Evolutionary conservation across 2,113 vertebrate species (phyloP), one percentile per base, ranked within the genome.

Genomic region (Pterocles gutturalis): DNA sequence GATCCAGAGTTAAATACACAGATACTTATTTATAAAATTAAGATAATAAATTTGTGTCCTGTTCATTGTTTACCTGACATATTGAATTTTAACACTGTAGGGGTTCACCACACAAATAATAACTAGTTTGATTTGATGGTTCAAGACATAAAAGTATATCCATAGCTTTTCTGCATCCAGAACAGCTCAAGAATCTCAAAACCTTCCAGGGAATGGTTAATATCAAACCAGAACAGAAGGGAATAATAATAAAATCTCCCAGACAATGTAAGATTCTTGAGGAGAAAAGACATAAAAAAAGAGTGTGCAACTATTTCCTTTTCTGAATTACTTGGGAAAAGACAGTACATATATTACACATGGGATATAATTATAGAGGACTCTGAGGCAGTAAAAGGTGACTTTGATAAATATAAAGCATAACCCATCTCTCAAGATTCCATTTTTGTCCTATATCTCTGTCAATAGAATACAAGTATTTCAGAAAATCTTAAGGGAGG

Each of bases 361-460:
- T 12, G 34, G 55, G 60, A 76, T 61, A 57, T 60, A 83, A 83
- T 79, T 87, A 61, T 28, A 46, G 70, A 83, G 13, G 38, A 65
- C 33, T 87, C 17, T n/a, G 24, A 55, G 38, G 83, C 21, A 92
- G 53, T 61, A 92, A 85, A 93, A 88, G 34, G 48, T 92, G 71
- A 88, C 66, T 96, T 91, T 80, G 87, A 95, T 89, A 89, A 62
- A 88, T 88, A 61, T 6, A 43, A 90, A 72, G 19, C 34, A 88
- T 81, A 95, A 69, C 20, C 7, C 14, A 69, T 18, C 26, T 83
- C 45, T 87, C 38, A 89, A 66, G 48, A 53, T 95, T 91, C 89
- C 46, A 64, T 91, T 90, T 80, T 79, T 94, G n/a, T 90, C 22
- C 34, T 69, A 12, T 75, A 76, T 48, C 45, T 79, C 43, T 87